Evolutionary conservation across 1,140 invertebrate genomes (phyloP).

Genomic region (Bombus fervidus): DNA sequence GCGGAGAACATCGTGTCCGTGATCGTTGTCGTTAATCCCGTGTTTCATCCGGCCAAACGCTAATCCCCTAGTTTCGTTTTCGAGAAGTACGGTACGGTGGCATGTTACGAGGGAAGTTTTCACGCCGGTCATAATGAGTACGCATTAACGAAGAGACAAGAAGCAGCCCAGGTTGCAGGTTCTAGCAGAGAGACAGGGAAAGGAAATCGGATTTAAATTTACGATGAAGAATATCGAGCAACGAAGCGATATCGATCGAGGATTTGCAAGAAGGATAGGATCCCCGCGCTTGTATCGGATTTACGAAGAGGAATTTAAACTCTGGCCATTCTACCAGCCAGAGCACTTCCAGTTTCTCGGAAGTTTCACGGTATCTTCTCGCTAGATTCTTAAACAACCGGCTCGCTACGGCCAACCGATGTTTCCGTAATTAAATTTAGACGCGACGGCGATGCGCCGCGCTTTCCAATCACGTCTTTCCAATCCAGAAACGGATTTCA

Average conservation of each 20-base stretch:
- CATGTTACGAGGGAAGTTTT: conserved; percentile 55
- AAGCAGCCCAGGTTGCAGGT: no score
- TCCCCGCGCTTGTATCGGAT: background rate
- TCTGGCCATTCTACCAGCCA: background rate
- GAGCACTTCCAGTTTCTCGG: background rate
- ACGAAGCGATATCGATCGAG: conserved; percentile 5
- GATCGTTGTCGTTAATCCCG: background rate
- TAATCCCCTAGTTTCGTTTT: conserved; percentile 58
- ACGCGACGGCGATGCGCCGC: no score
- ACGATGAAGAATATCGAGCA: conserved; percentile 5
- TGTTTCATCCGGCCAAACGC: conserved; percentile 34
- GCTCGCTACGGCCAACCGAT: background rate
- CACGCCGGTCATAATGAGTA: conserved; percentile 35
- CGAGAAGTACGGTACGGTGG: background rate
- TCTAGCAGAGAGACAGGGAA: background rate
- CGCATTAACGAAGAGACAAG: conserved; percentile 2
- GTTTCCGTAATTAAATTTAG: conserved; percentile 17
- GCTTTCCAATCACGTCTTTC: no score
- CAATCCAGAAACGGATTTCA: background rate
- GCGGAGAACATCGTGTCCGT: background rate
- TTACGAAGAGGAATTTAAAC: background rate
- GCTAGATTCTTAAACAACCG: conserved; percentile 14
- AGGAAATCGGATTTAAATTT: background rate
- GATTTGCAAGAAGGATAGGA: background rate
- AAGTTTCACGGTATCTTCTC: background rate